Base-by-base conservation (phyloP, 2,888 invertebrate species). In the Drosophila nr. perissopoda region DNA sequence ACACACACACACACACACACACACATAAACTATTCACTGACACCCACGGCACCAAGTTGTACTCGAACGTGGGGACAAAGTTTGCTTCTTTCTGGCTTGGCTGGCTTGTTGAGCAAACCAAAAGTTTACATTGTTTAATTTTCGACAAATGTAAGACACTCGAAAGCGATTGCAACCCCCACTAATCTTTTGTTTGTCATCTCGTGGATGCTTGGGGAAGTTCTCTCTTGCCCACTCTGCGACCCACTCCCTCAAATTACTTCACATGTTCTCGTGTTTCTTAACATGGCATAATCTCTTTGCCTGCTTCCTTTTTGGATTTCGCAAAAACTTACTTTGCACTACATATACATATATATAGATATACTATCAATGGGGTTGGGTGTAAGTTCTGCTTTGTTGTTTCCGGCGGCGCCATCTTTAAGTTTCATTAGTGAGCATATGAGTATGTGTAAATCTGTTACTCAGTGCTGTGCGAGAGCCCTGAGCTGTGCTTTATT, bases 51-150 rank as follows among this genome's bases (percentile, higher is more conserved):
- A 49, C 21, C 33, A 34, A 56, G 60, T 58, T 62, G 49, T 57
- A 53, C 58, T 46, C 60, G 59, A 60, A 80, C 70, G 71, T 81
- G 81, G 74, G 84, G 73, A 79, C 81, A 82, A 82, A 82, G 78
- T 82, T 82, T 82, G 64, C 66, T 60, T 51, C 72, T 59, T 57
- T 70, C 61, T 68, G 64, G 64, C 53, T 60, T 54, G 58, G 77
- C 53, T 69, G 71, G 66, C 71, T 66, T 75, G 83, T 77, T 78
- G 69, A 70, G 72, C 66, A 75, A 80, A 80, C 80, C 73, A 59
- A 85, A 87, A 89, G 83, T 87, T 87, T 87, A 89, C 85, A 89
- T 87, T 87, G 87, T 87, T 89, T 85, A 89, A 87, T 89, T 87
- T 87, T 87, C 85, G 85, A 76, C 83, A 85, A 87, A 87, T 87